Percentiles rank a stretch among this genome's conserved stretches.
These are phyloP conservation scores for Rafetus swinhoei DNA, from an alignment of 2,113 vertebrate species.

Conservation along the genomic window DNA sequence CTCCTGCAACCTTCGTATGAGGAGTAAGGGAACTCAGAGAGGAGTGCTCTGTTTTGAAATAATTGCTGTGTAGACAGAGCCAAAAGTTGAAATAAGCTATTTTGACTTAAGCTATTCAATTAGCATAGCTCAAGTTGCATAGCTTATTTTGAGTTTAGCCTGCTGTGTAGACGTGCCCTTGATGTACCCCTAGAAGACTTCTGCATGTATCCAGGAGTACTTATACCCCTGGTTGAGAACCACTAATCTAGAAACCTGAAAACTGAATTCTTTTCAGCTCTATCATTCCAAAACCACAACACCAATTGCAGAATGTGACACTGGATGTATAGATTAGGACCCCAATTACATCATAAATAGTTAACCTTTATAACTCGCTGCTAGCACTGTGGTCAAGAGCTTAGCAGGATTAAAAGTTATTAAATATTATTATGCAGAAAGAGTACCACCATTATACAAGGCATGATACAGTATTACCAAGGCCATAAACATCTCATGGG, in stretches of 20 bases:
- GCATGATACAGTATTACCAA: background rate
- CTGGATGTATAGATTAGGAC: background rate
- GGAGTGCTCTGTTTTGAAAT: too few relatives aligned
- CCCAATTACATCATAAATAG: background rate
- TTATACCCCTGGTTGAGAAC: too few relatives aligned
- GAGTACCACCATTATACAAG: background rate
- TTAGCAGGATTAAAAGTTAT: slow-evolving; percentile 44
- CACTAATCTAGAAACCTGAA: background rate
- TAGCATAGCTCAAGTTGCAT: too few relatives aligned
- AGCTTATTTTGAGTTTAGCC: too few relatives aligned
- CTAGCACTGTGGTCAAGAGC: background rate
- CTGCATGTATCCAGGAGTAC: too few relatives aligned
- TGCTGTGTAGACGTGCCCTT: too few relatives aligned
- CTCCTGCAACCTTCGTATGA: too few relatives aligned
- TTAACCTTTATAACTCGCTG: background rate
- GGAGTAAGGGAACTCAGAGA: too few relatives aligned
- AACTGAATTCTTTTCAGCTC: background rate
- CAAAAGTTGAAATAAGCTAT: too few relatives aligned
- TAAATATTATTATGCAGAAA: background rate
- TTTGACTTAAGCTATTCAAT: too few relatives aligned
- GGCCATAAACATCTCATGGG: background rate
- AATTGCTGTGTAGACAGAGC: too few relatives aligned
- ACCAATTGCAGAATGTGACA: background rate
- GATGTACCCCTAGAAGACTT: too few relatives aligned
- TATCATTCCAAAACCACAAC: background rate